A percentile compares a stretch with the other conserved stretches of the same genome.
Evolutionary conservation across 2,797 vertebrate genomes (phyloP).

Genomic region (Dromococcyx pavoninus): DNA sequence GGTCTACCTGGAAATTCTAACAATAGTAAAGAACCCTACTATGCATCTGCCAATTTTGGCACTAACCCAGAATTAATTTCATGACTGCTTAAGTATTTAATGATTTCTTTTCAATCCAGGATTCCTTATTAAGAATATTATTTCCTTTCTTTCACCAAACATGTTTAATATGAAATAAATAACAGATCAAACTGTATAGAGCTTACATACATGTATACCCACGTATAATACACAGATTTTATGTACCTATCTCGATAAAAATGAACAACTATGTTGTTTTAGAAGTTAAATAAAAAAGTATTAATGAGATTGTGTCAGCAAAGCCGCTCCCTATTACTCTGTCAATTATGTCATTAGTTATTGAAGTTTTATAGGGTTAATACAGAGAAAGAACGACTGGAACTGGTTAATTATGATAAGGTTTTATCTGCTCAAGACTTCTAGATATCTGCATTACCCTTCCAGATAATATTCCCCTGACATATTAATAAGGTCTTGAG

Average conservation of each 20-base stretch:
- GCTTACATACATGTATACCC: background rate
- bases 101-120: background rate
- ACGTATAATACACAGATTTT: background rate
- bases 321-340: background rate
- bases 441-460: background rate
- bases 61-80: background rate
- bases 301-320: background rate
- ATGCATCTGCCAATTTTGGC: background rate
- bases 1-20: background rate
- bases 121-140: background rate
- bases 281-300: background rate
- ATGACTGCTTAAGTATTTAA: background rate
- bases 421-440: background rate
- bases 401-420: background rate
- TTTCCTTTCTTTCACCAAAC: background rate
- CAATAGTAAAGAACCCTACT: background rate
- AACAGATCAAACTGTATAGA: background rate
- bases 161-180: background rate
- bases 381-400: background rate
- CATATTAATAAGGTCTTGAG: background rate
- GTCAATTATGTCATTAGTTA: background rate
- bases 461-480: background rate
- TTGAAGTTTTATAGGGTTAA: background rate
- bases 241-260: background rate
- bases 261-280: background rate